A percentile compares a stretch with the other conserved stretches of the same genome.
Evolutionary conservation across 2,113 vertebrate genomes (phyloP).

Genomic region (Alexandromys fortis): DNA sequence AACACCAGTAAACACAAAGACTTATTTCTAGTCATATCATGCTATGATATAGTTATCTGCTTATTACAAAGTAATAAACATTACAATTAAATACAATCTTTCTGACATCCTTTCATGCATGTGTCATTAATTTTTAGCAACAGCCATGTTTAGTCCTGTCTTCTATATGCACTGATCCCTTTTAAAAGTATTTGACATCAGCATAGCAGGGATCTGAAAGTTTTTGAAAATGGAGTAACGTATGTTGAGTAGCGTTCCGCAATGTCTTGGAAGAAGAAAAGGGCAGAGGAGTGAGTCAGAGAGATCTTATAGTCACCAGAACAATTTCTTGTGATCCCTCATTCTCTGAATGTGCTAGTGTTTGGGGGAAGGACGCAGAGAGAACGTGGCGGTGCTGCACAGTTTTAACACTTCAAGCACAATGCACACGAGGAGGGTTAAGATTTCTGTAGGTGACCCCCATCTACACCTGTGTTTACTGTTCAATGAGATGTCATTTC

Average conservation of each 20-base stretch:
- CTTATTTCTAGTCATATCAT: conserved; percentile 28
- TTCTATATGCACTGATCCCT: rapidly evolving
- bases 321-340: not conserved
- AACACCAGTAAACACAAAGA: not conserved
- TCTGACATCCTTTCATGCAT: conserved; percentile 19
- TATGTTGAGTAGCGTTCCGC: not conserved
- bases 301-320: not conserved
- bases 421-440: not conserved
- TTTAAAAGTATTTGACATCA: not conserved
- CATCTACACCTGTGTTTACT: not conserved
- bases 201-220: no score
- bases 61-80: conserved; percentile 29
- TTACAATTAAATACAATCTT: conserved; percentile 27
- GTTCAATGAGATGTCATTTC: not conserved
- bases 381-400: not conserved
- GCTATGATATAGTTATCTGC: not conserved
- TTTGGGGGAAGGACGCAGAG: not conserved
- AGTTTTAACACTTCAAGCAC: not conserved
- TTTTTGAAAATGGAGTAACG: not conserved
- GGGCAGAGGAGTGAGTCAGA: not conserved
- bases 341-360: not conserved
- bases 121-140: not conserved
- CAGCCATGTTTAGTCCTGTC: not conserved
- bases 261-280: not conserved
- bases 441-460: not conserved